Evolutionary conservation across 1,140 invertebrate species (phyloP).

Genomic region (Meloidogyne hapla): DNA sequence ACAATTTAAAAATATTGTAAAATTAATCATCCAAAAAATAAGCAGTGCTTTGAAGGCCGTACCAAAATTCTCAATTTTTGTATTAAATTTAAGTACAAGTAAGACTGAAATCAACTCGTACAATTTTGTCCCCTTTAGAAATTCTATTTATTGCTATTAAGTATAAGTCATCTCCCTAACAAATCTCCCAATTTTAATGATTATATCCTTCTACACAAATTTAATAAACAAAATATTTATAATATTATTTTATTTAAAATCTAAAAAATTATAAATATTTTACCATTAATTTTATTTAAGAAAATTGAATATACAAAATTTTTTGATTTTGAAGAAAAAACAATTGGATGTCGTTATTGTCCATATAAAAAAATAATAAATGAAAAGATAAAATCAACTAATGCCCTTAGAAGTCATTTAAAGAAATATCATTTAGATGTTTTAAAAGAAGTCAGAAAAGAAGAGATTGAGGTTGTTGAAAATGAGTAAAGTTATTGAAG

Average conservation of each 20-base stretch:
- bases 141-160: too few species aligned
- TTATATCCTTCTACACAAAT: too few species aligned
- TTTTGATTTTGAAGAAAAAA: neutral
- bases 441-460: neutral
- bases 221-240: neutral
- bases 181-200: too few species aligned
- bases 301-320: conserved; percentile 12
- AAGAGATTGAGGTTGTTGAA: neutral
- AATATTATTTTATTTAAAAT: neutral
- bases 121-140: too few species aligned
- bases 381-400: conserved; percentile 2
- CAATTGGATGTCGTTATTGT: conserved; percentile 15
- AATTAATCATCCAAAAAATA: too few species aligned
- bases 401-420: conserved; percentile 22
- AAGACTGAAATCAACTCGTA: too few species aligned
- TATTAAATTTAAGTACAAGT: too few species aligned
- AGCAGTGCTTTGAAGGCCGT: too few species aligned
- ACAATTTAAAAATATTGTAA: too few species aligned
- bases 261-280: neutral
- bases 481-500: too few species aligned
- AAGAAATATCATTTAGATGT: conserved; percentile 24
- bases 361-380: neutral
- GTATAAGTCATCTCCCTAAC: too few species aligned
- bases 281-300: neutral
- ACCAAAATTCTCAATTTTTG: too few species aligned